Base-by-base conservation (phyloP, 2,113 vertebrate genomes). In the Grammatotria lemairii region DNA sequence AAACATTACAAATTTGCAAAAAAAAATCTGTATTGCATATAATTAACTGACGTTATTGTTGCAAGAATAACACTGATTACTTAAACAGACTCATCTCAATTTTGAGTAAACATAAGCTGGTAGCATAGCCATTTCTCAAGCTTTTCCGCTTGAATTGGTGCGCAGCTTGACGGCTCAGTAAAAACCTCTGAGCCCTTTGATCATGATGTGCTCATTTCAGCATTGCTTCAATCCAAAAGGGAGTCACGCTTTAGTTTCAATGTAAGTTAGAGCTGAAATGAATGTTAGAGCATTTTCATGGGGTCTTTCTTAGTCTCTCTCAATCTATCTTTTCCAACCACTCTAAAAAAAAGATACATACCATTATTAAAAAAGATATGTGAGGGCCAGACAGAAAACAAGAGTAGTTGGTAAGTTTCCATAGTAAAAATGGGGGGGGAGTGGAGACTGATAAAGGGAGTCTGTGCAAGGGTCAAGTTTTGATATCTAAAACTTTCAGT, bases 101-200 rank as follows among this genome's bases (percentile, higher is more conserved):
- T 84, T 86, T 80, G 80, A 91, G 86, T 93, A 91, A 94, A 92
- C 89, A 87, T 60, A 63, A 63, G 35, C 60, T 85, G 51, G 83
- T 79, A 70, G 80, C 42, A 4, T 42, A 78, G 70, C 85, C 82
- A 53, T 88, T 90, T 80, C 83, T 88, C 87, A 19, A 33, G 65
- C 21, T 84, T 90, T 94, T 89, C 85, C 8, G 58, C 88, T 88
- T 68, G 5, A 81, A 90, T 86, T 85, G 85, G 79, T 45, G 68
- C 38, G 6, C 79, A 92, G 84, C 90, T 81, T 91, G 91, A 92
- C 63, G 89, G 89, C 88, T 87, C 82, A 58, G 86, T 83, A 78
- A 90, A 93, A 93, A 89, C 80, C 73, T 88, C 54, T 60, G 79
- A 93, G 86, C 82, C 85, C 80, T 95, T 94, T 94, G 84, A 93